phyloP scores from a whole-genome alignment of 1,140 invertebrate species.

The Lordiphosa mommai region DNA sequence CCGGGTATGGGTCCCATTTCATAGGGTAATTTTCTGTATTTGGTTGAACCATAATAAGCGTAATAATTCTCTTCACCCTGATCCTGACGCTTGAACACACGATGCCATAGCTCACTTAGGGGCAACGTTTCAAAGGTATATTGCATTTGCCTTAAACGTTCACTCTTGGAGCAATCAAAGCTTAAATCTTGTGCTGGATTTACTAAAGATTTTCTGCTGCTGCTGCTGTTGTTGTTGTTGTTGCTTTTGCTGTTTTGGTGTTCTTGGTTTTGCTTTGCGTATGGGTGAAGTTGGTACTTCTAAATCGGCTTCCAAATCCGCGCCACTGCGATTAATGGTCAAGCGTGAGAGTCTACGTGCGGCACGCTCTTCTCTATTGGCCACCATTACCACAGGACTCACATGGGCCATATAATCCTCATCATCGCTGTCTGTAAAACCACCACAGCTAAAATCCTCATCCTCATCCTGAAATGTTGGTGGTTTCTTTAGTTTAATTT shows the following conservation, averaged over 20 bases:
- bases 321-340: slow-evolving; percentile 38
- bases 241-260: slow-evolving; percentile 14
- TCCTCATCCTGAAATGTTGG: too few species aligned
- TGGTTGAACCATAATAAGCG: slow-evolving; percentile 73
- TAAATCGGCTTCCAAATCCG: slow-evolving; percentile 12
- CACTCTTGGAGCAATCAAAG: slow-evolving; percentile 62
- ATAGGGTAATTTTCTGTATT: slow-evolving; percentile 87
- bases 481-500: slow-evolving; percentile 59
- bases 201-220: background rate
- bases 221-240: slow-evolving; percentile 16
- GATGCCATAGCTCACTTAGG: slow-evolving; percentile 87
- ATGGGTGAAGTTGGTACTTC: slow-evolving; percentile 8
- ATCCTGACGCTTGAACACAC: slow-evolving; percentile 88
- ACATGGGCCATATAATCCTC: slow-evolving; percentile 49
- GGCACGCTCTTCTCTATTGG: slow-evolving; percentile 40
- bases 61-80: slow-evolving; percentile 82
- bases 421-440: slow-evolving; percentile 51
- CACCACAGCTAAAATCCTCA: slow-evolving; percentile 25
- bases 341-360: slow-evolving; percentile 39
- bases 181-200: slow-evolving; percentile 26
- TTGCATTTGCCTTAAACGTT: slow-evolving; percentile 82
- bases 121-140: slow-evolving; percentile 89
- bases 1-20: slow-evolving; percentile 85
- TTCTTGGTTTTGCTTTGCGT: slow-evolving; percentile 3
- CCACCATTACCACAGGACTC: slow-evolving; percentile 1